Percentiles rank a stretch among this genome's conserved stretches.
phyloP scores from a whole-genome alignment of 2,888 invertebrate species.

The Trachelus stipa region DNA sequence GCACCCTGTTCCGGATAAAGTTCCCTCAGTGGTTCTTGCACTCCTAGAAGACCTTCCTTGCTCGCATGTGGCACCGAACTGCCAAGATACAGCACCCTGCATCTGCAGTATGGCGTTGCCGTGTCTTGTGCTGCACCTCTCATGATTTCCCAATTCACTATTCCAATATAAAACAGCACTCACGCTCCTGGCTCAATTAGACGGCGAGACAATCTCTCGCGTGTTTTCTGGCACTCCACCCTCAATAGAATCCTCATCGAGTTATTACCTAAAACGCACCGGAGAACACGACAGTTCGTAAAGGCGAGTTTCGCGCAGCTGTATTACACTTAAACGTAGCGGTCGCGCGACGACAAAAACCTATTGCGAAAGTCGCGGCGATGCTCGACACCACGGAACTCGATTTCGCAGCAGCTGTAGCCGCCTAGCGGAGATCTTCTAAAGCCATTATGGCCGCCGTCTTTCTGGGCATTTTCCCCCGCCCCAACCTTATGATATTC shows the following conservation, averaged over 20 bases:
- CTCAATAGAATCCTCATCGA: not conserved
- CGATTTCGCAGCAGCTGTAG: slow-evolving; percentile 58
- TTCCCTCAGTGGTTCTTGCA: slow-evolving; percentile 96
- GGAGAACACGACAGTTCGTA: not conserved
- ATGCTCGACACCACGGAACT: slow-evolving; percentile 25
- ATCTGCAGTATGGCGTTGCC: slow-evolving; percentile 95
- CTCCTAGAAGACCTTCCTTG: slow-evolving; percentile 96
- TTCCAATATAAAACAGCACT: not conserved
- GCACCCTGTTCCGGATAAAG: slow-evolving; percentile 96
- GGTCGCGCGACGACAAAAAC: not conserved
- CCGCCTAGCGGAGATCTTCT: slow-evolving; percentile 51
- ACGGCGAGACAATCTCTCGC: not conserved
- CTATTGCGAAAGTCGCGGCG: slow-evolving; percentile 33
- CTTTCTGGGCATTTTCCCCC: slow-evolving; percentile 34
- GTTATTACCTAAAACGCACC: not conserved
- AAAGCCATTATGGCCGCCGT: slow-evolving; percentile 59
- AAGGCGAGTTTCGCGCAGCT: not conserved
- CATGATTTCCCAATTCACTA: slow-evolving; percentile 42
- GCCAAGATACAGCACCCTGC: slow-evolving; percentile 95
- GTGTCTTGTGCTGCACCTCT: slow-evolving; percentile 71
- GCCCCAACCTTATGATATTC: not conserved
- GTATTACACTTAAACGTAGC: not conserved
- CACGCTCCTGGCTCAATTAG: not conserved
- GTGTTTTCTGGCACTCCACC: not conserved
- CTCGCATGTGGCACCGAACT: slow-evolving; percentile 97